Conservation (phyloP, 1,140 invertebrate species). For the Apis dorsata region DNA sequence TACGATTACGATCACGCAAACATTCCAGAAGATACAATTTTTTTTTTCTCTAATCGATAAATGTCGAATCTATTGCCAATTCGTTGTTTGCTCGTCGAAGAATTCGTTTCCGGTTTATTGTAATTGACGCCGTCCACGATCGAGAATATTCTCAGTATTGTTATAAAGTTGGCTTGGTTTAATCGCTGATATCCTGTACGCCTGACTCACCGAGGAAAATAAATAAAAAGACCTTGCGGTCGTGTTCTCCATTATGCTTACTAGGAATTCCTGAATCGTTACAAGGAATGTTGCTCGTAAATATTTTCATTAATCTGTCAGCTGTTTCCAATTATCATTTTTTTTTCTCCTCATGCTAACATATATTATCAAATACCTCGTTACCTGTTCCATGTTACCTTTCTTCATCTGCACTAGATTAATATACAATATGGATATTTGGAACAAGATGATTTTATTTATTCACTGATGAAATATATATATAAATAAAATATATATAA, state of each 20-base stretch:
- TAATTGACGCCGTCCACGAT: slow-evolving; percentile 29
- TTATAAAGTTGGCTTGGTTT: slow-evolving; percentile 71
- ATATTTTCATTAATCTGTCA: slow-evolving; percentile 10
- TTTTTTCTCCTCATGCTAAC: neutral
- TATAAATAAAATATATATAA: neutral
- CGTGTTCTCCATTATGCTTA: slow-evolving; percentile 37
- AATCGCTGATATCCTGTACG: slow-evolving; percentile 77
- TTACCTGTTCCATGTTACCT: neutral
- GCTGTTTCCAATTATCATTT: neutral
- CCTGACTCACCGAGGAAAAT: slow-evolving; percentile 65
- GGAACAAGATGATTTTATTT: too few relatives aligned
- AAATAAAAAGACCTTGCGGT: slow-evolving; percentile 58
- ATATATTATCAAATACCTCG: too few relatives aligned
- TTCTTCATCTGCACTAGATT: neutral
- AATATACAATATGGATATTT: neutral
- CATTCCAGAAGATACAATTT: neutral
- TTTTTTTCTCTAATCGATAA: neutral
- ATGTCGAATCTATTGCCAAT: slow-evolving; percentile 15
- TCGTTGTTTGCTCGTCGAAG: slow-evolving; percentile 6
- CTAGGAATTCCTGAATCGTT: slow-evolving; percentile 49
- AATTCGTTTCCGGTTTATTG: slow-evolving; percentile 31
- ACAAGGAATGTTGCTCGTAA: slow-evolving; percentile 15
- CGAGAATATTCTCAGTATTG: slow-evolving; percentile 77
- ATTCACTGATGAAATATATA: neutral
- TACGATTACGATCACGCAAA: neutral